Base-by-base conservation (phyloP, 2,888 invertebrate genomes). In the Lycaena phlaeas region DNA sequence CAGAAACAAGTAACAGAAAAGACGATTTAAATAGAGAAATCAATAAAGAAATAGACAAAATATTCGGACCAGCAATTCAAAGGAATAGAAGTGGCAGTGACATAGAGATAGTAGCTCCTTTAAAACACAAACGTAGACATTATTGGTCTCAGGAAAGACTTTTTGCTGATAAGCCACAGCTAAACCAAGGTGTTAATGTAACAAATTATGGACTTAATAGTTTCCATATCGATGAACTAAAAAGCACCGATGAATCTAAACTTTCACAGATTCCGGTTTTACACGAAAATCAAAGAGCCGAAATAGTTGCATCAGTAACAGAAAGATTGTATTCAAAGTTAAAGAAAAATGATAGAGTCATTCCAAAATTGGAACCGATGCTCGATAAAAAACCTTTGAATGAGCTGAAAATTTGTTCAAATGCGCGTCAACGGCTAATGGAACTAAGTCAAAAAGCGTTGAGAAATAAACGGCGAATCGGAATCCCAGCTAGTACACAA, bases 291-390 rank as follows among this genome's bases (percentile, higher is more conserved):
- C 87, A 88, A 59, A 73, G 90, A 55, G 88, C 90, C 12, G 89
- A 90, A 66, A 90, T 91, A 38, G 89, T 91, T 2, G 90, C 90
- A 2, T 90, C 90, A 0, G 91, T 91, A 2, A 91, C 91, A 2
- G 87, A 88, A 52, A 75, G 91, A 52, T 68, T 91, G 9, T 91
- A 90, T 58, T 85, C 87, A 1, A 89, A 65, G 51, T 51, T 84
- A 18, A 88, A 82, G 65, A 85, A 61, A 72, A 88, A 72, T 75
- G 86, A 76, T 70, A 86, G 73, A 74, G 72, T 66, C 36, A 53
- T 74, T 40, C 52, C 81, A 27, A 63, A 79, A 67, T 64, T 85
- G 54, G 68, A 86, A 53, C 51, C 75, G 18, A 53, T 67, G 10
- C 57, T 76, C 7, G 85, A 82, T 27, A 84, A 62, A 48, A 82